Evolutionary conservation across 2,888 invertebrate genomes (phyloP), one percentile per base, ranked within the genome.

Genomic region (Ferrisia virgata): DNA sequence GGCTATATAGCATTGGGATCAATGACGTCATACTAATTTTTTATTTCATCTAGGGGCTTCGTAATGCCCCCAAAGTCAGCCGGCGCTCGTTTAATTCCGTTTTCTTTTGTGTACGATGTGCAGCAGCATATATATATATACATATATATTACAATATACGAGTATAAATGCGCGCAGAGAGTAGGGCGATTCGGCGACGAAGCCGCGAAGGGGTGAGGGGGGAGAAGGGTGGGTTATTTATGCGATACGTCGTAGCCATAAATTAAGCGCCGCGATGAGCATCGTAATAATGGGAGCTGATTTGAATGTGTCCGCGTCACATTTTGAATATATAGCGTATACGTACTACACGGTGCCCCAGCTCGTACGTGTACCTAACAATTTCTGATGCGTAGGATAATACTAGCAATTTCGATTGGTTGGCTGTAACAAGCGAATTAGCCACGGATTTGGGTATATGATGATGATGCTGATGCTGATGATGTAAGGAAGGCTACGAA

Each of bases 21-120:
- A 72, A 33, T 72, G 72, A 72, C 72, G 72, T 72, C 72, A 72
- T 72, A 72, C n/a, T 72, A 72, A 72, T 72, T 72, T 72, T 72
- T 72, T 72, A 72, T 72, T 72, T 33, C 31, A 72, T 33, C 33
- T 72, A 31, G 72, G 72, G 72, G 72, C 64, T 64, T 72, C 72
- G 33, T 72, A 72, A 72, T 33, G n/a, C 72, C 72, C 72, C 58
- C 72, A 18, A 72, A 72, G 72, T 72, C 72, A 72, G 36, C 72
- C 72, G 72, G 47, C 82, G 82, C 36, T 82, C 58, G 47, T 69
- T 82, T 82, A 58, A 82, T 82, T 82, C 58, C 82, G 39, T 82
- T 82, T 82, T 33, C 82, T 64, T 82, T 82, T 82, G 82, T 81
- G 58, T 36, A 18, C 36, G n/a, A 25, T 25, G 47, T 1, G 28